Evolutionary conservation across 2,113 vertebrate species (phyloP).

Genomic region (Nipponia nippon): DNA sequence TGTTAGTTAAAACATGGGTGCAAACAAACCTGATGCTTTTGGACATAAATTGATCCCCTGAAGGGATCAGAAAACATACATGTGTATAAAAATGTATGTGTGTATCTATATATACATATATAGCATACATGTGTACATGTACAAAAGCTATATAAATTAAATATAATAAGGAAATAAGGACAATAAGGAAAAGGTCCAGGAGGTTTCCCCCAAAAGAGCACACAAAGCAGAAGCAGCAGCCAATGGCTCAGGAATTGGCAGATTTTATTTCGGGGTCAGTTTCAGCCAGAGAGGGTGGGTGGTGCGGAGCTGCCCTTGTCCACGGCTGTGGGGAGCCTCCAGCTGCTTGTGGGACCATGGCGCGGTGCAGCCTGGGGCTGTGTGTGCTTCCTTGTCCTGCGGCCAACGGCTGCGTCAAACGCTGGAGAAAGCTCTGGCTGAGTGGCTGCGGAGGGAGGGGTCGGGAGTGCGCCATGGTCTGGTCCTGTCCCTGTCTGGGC

Average conservation of each 20-base stretch:
- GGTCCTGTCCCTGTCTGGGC: not conserved
- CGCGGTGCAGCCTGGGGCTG: not conserved
- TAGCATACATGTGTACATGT: not conserved
- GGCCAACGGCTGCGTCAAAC: not conserved
- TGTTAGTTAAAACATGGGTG: not conserved
- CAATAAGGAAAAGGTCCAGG: not conserved
- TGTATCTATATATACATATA: not conserved
- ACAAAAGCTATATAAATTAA: not conserved
- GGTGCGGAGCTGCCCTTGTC: fast-evolving
- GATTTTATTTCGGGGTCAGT: not conserved
- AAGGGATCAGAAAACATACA: not conserved
- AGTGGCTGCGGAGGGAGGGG: fast-evolving
- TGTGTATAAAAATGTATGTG: not conserved
- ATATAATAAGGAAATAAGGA: not conserved
- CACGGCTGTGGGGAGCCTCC: not conserved
- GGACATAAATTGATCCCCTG: not conserved
- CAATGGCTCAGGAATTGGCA: too few relatives aligned
- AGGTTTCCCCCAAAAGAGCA: not conserved
- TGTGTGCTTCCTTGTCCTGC: not conserved
- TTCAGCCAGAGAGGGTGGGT: not conserved
- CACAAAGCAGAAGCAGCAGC: not conserved
- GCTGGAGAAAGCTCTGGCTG: not conserved
- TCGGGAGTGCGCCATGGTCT: fast-evolving
- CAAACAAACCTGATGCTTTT: not conserved
- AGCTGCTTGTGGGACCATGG: not conserved